Evolutionary conservation across 2,888 invertebrate genomes (phyloP), one percentile per base, ranked within the genome.

Genomic region (Cerastoderma edule): DNA sequence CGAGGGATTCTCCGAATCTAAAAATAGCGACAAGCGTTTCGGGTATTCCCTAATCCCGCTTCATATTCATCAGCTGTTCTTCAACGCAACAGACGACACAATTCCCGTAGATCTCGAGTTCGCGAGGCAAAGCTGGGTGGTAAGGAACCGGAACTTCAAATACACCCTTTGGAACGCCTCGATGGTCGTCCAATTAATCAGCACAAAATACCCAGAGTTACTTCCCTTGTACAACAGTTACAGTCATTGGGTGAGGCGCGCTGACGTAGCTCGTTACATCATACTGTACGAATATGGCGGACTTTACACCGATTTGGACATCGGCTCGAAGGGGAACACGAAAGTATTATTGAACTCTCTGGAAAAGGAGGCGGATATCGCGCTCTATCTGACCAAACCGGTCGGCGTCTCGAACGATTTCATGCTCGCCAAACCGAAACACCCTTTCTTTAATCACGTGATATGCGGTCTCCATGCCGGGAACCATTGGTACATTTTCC

Each of bases 21-120:
- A 22, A 35, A 24, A 32, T 22, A 60, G 27, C 60, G n/a, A 2
- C 13, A 16, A 24, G 0, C n/a, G 8, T 27, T 13, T 30, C 10
- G 6, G 6, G 2, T 56, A 22, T 27, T 30, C 28, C 1, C 24
- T 28, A 3, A 50, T 75, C 44, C 67, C 75, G 0, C n/a, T 22
- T 30, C 76, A 72, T 67, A 72, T 76, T n/a, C 76, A 76, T 56
- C 76, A 76, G 48, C 63, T 76, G 32, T 76, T 64, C 35, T 76
- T 76, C 50, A 33, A 64, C 30, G 46, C 48, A 19, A 76, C 71
- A 16, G 72, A 76, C 24, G 56, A 67, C 22, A 44, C 24, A 19
- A 63, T 76, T n/a, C 76, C 76, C 0, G 30, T 53, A 4, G 39
- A 54, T 32, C 56, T 71, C n/a, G 50, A 64, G 57, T 5, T 24